phyloP scores from a whole-genome alignment of 2,797 vertebrate species.

The Manis javanica region DNA sequence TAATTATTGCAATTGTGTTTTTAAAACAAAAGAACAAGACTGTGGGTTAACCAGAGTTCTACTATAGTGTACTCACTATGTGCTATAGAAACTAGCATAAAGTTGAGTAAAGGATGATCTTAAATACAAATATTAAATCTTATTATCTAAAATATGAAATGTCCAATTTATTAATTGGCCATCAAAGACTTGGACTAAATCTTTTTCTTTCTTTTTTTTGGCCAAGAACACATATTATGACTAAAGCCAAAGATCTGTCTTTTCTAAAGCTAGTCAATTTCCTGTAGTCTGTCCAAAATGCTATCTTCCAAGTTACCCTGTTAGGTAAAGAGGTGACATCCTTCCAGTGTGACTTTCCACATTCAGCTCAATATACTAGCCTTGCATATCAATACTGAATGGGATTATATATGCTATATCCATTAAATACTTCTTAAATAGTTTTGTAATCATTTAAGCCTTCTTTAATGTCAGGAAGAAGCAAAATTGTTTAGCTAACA shows the following conservation, averaged over 20 bases:
- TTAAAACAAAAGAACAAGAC: not conserved
- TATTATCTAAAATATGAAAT: not conserved
- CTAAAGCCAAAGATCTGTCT: not conserved
- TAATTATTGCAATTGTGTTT: slow-evolving; percentile 17
- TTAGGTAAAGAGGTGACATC: not conserved
- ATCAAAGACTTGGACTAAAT: not conserved
- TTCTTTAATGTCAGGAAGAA: not conserved
- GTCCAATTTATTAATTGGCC: not conserved
- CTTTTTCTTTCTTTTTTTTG: not conserved
- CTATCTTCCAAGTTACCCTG: not conserved
- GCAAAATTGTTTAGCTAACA: not conserved
- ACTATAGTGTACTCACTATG: not conserved
- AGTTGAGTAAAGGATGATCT: not conserved
- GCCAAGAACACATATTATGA: not conserved
- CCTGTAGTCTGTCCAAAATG: not conserved
- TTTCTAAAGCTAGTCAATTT: not conserved
- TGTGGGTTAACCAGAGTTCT: not conserved
- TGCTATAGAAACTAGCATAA: not conserved
- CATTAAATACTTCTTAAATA: not conserved
- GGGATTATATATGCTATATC: not conserved
- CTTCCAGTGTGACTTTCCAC: not conserved
- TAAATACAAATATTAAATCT: not conserved
- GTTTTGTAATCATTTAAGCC: not conserved
- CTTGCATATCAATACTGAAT: not conserved
- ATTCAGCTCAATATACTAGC: not conserved